Evolutionary conservation across 2,113 vertebrate species (phyloP).

Genomic region (Neodontobutis hainanensis): DNA sequence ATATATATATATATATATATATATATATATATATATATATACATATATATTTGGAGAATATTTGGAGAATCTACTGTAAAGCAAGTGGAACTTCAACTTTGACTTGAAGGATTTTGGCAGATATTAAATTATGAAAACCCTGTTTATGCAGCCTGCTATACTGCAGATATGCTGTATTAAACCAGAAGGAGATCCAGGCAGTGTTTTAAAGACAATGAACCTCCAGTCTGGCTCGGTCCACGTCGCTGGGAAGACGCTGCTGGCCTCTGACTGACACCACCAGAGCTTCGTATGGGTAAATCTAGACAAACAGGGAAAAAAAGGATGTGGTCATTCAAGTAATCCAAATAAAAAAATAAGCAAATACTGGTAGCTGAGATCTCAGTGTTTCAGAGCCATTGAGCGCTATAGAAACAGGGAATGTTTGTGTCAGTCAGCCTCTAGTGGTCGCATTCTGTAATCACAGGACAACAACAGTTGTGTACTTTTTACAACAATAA

Average conservation of each 20-base stretch:
- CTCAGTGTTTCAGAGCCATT: neutral
- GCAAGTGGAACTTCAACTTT: too few species aligned
- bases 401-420: conserved; percentile 1
- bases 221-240: conserved; percentile 93
- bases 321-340: neutral
- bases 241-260: conserved; percentile 89
- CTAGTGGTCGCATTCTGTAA: neutral
- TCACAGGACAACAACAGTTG: neutral
- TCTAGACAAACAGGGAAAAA: conserved; percentile 71
- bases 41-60: too few species aligned
- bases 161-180: neutral
- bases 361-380: neutral
- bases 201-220: conserved; percentile 60
- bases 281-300: conserved; percentile 92
- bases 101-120: too few species aligned
- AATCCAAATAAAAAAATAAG: too few species aligned
- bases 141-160: too few species aligned
- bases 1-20: too few species aligned
- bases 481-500: neutral
- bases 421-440: neutral
- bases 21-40: too few species aligned
- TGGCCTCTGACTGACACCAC: conserved; percentile 92
- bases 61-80: too few species aligned
- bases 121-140: too few species aligned
- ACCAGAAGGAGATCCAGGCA: neutral